These are phyloP conservation scores for Branchinecta sandiegonensis DNA, from an alignment of 2,888 invertebrate genomes.

Conservation along the genomic window DNA sequence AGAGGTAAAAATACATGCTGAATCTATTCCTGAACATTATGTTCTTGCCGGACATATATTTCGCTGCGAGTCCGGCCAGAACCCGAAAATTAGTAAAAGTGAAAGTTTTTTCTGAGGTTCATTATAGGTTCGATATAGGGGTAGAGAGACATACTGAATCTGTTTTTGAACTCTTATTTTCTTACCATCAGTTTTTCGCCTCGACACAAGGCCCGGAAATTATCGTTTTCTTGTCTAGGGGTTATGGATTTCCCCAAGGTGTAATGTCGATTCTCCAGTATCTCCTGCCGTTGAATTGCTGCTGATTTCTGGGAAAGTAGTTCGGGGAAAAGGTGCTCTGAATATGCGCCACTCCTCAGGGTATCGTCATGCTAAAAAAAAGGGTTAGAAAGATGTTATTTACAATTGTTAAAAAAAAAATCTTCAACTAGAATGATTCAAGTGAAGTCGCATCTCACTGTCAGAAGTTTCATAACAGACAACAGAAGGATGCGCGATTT, in stretches of 20 bases:
- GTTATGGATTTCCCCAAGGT: slow-evolving; percentile 21
- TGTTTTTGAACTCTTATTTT: no score
- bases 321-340: slow-evolving; percentile 19
- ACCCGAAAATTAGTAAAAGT: no score
- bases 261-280: slow-evolving; percentile 21
- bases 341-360: slow-evolving; percentile 18
- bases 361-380: slow-evolving; percentile 28
- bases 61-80: not conserved
- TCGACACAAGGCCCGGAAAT: slow-evolving; percentile 33
- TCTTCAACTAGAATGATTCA: no score
- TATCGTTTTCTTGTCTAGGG: slow-evolving; percentile 29
- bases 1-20: not conserved
- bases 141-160: no score
- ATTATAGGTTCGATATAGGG: no score
- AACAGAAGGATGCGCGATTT: no score
- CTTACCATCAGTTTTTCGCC: slow-evolving; percentile 30
- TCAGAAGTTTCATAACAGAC: no score
- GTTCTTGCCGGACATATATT: not conserved
- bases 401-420: slow-evolving; percentile 4
- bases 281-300: slow-evolving; percentile 21
- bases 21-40: not conserved
- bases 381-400: not conserved
- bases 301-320: slow-evolving; percentile 20
- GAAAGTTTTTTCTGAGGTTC: no score
- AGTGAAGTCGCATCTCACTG: no score